These are phyloP conservation scores for Agrochola macilenta DNA, from an alignment of 2,888 invertebrate genomes.

Conservation along the genomic window DNA sequence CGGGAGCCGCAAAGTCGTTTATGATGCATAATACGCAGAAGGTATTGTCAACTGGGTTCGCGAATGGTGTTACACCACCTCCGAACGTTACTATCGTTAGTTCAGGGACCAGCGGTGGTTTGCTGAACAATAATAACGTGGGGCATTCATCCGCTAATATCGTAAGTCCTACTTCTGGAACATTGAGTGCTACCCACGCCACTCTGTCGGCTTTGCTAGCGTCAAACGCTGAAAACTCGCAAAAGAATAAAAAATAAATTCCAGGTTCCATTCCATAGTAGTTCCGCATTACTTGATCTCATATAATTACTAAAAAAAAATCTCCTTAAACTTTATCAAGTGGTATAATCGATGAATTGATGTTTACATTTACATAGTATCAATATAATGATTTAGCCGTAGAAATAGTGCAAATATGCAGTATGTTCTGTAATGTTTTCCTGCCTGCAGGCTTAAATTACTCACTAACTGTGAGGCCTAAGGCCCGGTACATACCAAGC, in stretches of 20 bases:
- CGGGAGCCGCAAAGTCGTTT: constrained; percentile 86
- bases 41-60: constrained; percentile 86
- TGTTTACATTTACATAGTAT: constrained; percentile 16
- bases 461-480: not conserved
- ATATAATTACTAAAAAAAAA: constrained; percentile 40
- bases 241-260: constrained; percentile 66
- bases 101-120: constrained; percentile 81
- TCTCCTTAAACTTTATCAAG: constrained; percentile 23
- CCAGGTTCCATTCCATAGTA: constrained; percentile 56
- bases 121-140: constrained; percentile 75
- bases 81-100: constrained; percentile 89
- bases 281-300: constrained; percentile 59
- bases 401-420: constrained; percentile 16
- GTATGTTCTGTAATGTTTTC: not conserved
- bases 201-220: constrained; percentile 86
- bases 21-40: constrained; percentile 90
- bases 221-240: constrained; percentile 72
- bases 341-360: constrained; percentile 23
- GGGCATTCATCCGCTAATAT: constrained; percentile 77
- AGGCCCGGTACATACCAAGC: not conserved
- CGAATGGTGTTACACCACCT: constrained; percentile 85
- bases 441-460: not conserved
- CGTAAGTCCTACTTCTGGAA: constrained; percentile 82
- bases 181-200: constrained; percentile 88
- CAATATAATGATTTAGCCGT: constrained; percentile 16